These are phyloP conservation scores for Cetoscarus ocellatus DNA, from an alignment of 2,797 vertebrate genomes.

Conservation along the genomic window DNA sequence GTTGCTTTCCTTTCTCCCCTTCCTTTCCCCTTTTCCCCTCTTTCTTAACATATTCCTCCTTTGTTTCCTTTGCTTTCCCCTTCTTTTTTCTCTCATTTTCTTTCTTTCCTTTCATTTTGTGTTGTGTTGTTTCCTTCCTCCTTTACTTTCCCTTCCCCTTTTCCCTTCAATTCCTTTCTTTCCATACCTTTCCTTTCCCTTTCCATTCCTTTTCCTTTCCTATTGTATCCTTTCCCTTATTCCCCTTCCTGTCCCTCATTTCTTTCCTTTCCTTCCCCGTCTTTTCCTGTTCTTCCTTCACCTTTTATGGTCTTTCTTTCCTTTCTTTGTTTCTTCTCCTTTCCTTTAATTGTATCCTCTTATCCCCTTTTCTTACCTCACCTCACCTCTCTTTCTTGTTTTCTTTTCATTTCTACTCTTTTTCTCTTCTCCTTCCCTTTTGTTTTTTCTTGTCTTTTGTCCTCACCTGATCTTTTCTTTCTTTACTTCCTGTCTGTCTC, in stretches of 20 bases:
- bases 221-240: not conserved
- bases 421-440: not conserved
- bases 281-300: not conserved
- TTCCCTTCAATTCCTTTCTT: not conserved
- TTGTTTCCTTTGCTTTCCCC: not conserved
- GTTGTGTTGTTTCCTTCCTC: not conserved
- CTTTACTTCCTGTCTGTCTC: no score
- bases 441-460: no score
- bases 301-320: no score
- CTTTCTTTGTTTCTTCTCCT: slow-evolving; percentile 13
- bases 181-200: slow-evolving; percentile 10
- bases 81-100: not conserved
- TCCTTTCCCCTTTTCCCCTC: not conserved
- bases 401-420: not conserved
- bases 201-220: not conserved
- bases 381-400: not conserved
- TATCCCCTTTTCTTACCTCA: not conserved
- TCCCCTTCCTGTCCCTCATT: not conserved
- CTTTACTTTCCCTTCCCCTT: no score
- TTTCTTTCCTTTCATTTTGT: not conserved
- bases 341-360: not conserved
- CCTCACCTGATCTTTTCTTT: not conserved
- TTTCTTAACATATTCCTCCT: no score
- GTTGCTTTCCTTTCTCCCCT: not conserved
- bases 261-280: no score